phyloP scores from a whole-genome alignment of 2,888 invertebrate genomes.

The Ischnus inquisitorius region DNA sequence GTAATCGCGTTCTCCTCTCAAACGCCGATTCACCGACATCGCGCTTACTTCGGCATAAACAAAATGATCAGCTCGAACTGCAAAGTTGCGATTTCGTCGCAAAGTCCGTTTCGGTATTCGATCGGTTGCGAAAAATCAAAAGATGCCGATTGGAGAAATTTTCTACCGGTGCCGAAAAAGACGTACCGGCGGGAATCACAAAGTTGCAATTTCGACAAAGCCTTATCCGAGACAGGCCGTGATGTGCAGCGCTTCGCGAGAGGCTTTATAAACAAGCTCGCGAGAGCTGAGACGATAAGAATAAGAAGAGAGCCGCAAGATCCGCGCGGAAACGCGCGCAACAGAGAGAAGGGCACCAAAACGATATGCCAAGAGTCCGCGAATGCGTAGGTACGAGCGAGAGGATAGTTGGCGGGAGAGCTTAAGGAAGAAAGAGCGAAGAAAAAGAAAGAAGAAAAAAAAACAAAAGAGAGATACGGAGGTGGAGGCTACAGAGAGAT shows the following conservation, averaged over 20 bases:
- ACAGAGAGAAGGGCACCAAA: neutral
- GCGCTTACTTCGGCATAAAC: no score
- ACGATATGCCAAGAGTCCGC: neutral
- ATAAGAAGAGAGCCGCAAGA: neutral
- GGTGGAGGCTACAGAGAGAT: slow-evolving; percentile 47
- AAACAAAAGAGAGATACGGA: slow-evolving; percentile 72
- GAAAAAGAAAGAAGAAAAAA: slow-evolving; percentile 73
- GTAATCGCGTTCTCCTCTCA: no score
- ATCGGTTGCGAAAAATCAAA: neutral
- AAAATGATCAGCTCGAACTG: no score
- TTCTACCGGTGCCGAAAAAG: neutral
- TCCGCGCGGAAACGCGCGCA: neutral
- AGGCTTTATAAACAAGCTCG: slow-evolving; percentile 5
- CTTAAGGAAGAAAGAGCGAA: slow-evolving; percentile 59
- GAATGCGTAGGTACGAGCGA: slow-evolving; percentile 14
- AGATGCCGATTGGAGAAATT: neutral
- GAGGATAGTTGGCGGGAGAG: slow-evolving; percentile 41
- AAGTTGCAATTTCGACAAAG: neutral
- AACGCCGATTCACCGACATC: no score
- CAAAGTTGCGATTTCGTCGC: no score
- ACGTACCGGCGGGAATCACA: neutral
- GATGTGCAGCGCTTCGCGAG: neutral
- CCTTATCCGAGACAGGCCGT: neutral
- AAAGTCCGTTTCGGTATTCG: no score
- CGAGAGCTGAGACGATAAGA: neutral